Base-by-base conservation (phyloP, 2,888 invertebrate species). In the Rhamnusium bicolor region DNA sequence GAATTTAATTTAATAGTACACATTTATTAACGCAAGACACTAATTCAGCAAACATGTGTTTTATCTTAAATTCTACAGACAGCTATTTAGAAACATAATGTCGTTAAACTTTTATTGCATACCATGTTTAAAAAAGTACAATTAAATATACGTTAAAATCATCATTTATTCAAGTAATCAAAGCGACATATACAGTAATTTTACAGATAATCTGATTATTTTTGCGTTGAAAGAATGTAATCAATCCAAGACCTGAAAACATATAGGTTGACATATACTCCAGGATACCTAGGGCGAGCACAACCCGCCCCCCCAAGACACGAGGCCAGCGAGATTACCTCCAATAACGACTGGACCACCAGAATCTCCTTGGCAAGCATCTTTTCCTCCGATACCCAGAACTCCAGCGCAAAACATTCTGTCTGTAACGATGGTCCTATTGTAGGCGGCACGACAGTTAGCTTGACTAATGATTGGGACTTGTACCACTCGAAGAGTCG, bases 371-470 rank as follows among this genome's bases (percentile, higher is more conserved):
- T 91, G 90, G 69, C 91, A 91, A 61, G 91, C 89, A 81, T 91
- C 91, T 61, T 89, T 89, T 2, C 90, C 89, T 0, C 90, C 89
- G 1, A 89, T 87, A 0, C 81, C 85, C 79, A 89, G 88, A 14
- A 89, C 89, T 0, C 90, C 90, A 0, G 91, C 91, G 68, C 91
- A 91, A 81, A 91, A 89, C 91, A 91, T 91, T 21, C 89, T 88
- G 0, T 85, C 80, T 0, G 90, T 89, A n/a, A 85, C 77, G 2
- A 16, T 21, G 6, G n/a, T 19, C 5, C n/a, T 5, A 2, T 56
- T 21, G 18, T 67, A 67, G 7, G 67, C 67, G 1, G 54, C 12
- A 0, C 46, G 40, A 54, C 76, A 76, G n/a, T 65, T 67, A n/a
- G 14, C 58, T 47, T 60, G 67, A 32, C 53, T 66, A 8, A 76